Conservation (phyloP, 2,888 invertebrate genomes). For the Anodontia alba region DNA sequence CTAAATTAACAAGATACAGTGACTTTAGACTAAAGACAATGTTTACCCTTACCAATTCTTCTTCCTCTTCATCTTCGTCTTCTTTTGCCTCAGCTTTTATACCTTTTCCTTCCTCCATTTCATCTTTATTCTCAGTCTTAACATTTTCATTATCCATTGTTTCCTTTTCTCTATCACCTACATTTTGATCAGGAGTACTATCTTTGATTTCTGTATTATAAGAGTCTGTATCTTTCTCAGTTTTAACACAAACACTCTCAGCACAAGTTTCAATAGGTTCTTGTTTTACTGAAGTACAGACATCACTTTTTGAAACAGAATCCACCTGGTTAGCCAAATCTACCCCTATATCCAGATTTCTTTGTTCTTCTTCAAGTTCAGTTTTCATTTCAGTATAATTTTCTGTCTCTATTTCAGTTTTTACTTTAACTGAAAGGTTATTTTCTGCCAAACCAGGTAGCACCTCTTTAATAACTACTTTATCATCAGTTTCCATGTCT, state of each 20-base stretch:
- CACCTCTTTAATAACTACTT: neutral
- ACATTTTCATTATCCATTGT: neutral
- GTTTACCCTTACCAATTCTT: constrained; percentile 44
- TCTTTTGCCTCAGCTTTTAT: constrained; percentile 25
- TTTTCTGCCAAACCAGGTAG: no score
- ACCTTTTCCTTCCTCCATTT: constrained; percentile 24
- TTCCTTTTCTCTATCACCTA: neutral
- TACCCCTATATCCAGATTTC: neutral
- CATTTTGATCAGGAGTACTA: neutral
- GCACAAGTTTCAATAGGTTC: neutral
- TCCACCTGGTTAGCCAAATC: neutral
- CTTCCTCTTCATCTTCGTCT: constrained; percentile 21
- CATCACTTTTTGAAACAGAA: neutral
- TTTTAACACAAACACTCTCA: neutral
- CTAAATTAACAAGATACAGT: no score
- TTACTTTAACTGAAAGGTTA: no score
- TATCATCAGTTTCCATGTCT: neutral
- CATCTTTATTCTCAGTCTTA: constrained; percentile 15
- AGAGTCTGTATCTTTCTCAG: neutral
- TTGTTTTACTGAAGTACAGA: neutral
- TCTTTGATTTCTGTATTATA: neutral
- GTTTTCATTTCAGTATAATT: no score
- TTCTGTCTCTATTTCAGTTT: no score
- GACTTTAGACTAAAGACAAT: no score
- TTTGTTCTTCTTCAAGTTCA: no score